Evolutionary conservation across 2,888 invertebrate species (phyloP), one percentile per base, ranked within the genome.

Genomic region (Campopleginae sp.): DNA sequence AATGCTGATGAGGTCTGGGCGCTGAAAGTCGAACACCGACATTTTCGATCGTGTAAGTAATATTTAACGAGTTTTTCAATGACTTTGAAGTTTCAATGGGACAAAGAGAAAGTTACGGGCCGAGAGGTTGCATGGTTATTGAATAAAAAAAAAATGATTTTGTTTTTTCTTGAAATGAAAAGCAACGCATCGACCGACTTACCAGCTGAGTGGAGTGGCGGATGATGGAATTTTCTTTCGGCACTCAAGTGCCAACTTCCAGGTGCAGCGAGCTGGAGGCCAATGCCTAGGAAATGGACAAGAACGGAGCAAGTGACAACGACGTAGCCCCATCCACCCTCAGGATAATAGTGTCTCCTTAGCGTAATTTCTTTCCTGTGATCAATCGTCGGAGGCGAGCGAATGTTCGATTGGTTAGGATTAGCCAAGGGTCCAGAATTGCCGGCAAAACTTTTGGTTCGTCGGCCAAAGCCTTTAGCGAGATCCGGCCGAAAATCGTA

Each of bases 271-370:
- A 97, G 95, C 91, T 97, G 97, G 83, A 97, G 94, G 6, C 97
- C 97, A 91, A 97, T 96, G 66, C 96, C 96, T 70, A 98, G 94
- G 82, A 97, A 94, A 92, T 97, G 97, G 48, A 97, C 96, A 80
- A 97, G 94, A 27, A 96, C 95, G 44, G 96, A 96, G 87, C 97
- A 97, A 76, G 96, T 95, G 70, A 96, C 96, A 83, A 98, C 95
- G 78, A 97, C 96, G 96, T 97, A 98, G 51, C 98, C 98, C 97
- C 97, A 98, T 23, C 97, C 97, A 4, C 97, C 97, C 94, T 98
- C 98, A 14, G 97, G 97, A 94, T 97, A 97, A 94, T 97, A 97
- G 89, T 97, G 96, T 63, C 96, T 95, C 80, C 96, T 96, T 66
- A 96, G 94, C 38, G 91, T 92, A 48, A 89, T 88, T 84, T 92